phyloP scores from a whole-genome alignment of 2,797 vertebrate species.

The Pangasius krempfi region DNA sequence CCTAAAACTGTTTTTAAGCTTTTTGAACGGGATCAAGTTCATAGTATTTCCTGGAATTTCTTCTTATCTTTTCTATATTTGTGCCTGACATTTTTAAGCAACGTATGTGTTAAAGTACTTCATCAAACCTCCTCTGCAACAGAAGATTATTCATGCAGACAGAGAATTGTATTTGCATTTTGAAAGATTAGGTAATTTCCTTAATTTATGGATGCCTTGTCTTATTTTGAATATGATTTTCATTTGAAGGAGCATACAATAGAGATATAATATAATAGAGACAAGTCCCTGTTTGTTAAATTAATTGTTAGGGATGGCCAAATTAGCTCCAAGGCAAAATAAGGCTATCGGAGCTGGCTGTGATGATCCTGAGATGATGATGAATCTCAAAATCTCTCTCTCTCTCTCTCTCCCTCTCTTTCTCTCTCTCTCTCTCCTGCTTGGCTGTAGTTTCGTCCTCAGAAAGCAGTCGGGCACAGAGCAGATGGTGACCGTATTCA shows the following conservation, averaged over 20 bases:
- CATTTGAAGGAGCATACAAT: not conserved
- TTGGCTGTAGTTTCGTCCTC: conserved; percentile 59
- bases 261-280: not conserved
- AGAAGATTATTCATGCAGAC: conserved; percentile 9
- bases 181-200: not conserved
- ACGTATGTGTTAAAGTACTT: not conserved
- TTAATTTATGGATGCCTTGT: not conserved
- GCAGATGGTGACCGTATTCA: conserved; percentile 85
- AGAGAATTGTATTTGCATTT: not conserved
- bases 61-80: not conserved
- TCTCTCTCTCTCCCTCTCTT: conserved; percentile 40
- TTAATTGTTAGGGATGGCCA: conserved; percentile 17
- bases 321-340: conserved; percentile 26
- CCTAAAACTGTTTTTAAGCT: not conserved
- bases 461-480: conserved; percentile 76
- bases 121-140: not conserved
- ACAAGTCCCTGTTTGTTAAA: not conserved
- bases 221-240: not conserved
- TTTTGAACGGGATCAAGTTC: not conserved
- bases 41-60: not conserved
- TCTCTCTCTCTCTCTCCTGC: conserved; percentile 41
- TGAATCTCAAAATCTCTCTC: conserved; percentile 44
- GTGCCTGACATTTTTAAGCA: not conserved
- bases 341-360: conserved; percentile 29
- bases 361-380: conserved; percentile 36